Evolutionary conservation across 1,140 invertebrate species (phyloP).

Genomic region (Holotrichia oblita): DNA sequence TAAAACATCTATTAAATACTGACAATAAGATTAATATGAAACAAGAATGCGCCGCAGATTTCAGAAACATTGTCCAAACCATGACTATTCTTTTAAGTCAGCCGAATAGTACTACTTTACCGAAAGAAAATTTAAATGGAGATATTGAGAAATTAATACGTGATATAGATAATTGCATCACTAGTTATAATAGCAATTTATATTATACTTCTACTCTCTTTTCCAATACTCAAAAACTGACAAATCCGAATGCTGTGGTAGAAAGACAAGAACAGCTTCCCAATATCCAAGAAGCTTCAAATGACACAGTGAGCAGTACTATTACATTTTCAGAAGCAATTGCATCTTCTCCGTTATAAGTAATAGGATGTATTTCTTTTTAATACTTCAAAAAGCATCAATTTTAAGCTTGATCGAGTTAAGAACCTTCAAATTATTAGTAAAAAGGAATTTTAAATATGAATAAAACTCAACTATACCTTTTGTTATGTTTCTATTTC

Average conservation of each 20-base stretch:
- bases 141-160: background rate
- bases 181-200: background rate
- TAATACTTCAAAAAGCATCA: no score
- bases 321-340: conserved; percentile 21
- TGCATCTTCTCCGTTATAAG: conserved; percentile 8
- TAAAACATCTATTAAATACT: background rate
- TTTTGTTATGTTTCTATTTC: no score
- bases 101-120: background rate
- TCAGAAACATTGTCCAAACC: background rate
- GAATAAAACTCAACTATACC: no score
- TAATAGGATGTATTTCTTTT: background rate
- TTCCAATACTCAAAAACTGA: background rate
- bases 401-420: no score
- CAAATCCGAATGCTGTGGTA: background rate
- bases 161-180: background rate
- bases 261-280: background rate
- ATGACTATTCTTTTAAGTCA: background rate
- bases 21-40: conserved; percentile 23
- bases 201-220: background rate
- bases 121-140: background rate
- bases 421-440: no score
- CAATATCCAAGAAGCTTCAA: background rate
- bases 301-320: background rate
- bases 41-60: background rate
- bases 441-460: no score